Base-by-base conservation (phyloP, 1,140 invertebrate genomes). In the Hycleus cichorii region DNA sequence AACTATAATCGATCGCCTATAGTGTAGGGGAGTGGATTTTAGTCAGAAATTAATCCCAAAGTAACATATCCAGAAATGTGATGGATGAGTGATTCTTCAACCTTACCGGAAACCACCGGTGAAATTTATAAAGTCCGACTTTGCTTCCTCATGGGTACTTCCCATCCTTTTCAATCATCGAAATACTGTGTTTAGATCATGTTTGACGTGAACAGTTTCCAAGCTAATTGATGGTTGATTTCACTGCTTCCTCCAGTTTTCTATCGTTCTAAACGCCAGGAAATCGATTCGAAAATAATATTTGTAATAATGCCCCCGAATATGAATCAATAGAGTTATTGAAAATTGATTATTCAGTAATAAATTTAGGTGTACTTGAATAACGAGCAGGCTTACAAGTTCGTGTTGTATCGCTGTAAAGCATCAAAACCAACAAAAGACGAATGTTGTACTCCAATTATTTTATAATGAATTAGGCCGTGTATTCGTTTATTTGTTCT, bases 391-490 rank as follows among this genome's bases (percentile, higher is more conserved):
- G 42, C 45, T 60, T 56, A 56, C 63, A 62, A 53, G 56, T 52
- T 58, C 64, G 64, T 66, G 64, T 63, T 62, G 48, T 66, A 66
- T 66, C 64, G 27, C 57, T 43, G 27, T 47, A 12, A 48, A 51
- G 39, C 54, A 66, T 66, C 64, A 64, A 57, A 60, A 50, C 56
- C 48, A 66, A 64, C 62, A 62, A 64, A 60, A 60, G 55, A 47
- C 58, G 32, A 58, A 48, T 39, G 43, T 59, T 62, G 51, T 63
- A 60, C 64, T 66, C 58, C 63, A 66, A 66, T 66, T 66, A 66
- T 64, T 64, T 66, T 64, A 60, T 64, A 66, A 66, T 64, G 58
- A 64, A 66, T 64, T 59, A 59, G 59, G 11, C 25, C 38, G 44
- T 27, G 8, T 47, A 38, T 46, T 25, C 48, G 18, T 40, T 56